phyloP scores from a whole-genome alignment of 2,888 invertebrate genomes.

The Trisateles emortualis region DNA sequence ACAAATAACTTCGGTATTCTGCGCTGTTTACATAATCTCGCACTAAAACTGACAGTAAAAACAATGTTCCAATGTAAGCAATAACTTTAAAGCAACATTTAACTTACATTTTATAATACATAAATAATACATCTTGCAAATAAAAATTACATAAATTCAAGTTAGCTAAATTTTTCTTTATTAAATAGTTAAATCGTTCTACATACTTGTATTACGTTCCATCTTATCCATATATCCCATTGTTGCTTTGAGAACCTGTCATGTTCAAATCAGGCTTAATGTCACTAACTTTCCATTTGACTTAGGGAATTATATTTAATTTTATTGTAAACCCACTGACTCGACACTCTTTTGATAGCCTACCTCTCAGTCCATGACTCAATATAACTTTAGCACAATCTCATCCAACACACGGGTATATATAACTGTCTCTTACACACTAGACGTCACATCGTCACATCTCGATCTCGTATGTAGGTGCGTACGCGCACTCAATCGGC shows the following conservation, averaged over 20 bases:
- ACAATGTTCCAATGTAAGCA: conserved; percentile 79
- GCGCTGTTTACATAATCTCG: conserved; percentile 75
- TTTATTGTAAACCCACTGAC: conserved; percentile 56
- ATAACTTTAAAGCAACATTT: conserved; percentile 85
- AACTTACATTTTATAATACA: conserved; percentile 84
- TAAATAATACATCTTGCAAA: conserved; percentile 86
- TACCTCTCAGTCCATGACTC: conserved; percentile 74
- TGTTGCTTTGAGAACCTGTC: conserved; percentile 60
- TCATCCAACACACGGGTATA: conserved; percentile 58
- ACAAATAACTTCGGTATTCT: conserved; percentile 82
- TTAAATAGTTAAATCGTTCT: conserved; percentile 83
- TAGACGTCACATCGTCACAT: conserved; percentile 54
- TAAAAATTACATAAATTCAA: conserved; percentile 85
- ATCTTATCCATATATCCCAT: conserved; percentile 56
- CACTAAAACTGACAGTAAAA: conserved; percentile 79
- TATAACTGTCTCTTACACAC: conserved; percentile 58
- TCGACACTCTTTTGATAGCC: conserved; percentile 60
- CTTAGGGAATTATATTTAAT: conserved; percentile 71
- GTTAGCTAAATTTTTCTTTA: conserved; percentile 82
- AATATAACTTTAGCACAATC: conserved; percentile 59
- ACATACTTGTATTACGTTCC: conserved; percentile 72
- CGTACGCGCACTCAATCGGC: conserved; percentile 19
- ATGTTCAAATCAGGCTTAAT: conserved; percentile 53
- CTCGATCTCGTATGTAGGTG: neutral
- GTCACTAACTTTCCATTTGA: conserved; percentile 55